These are phyloP conservation scores for Cynaeus angustus DNA, from an alignment of 2,888 invertebrate species.

Conservation along the genomic window DNA sequence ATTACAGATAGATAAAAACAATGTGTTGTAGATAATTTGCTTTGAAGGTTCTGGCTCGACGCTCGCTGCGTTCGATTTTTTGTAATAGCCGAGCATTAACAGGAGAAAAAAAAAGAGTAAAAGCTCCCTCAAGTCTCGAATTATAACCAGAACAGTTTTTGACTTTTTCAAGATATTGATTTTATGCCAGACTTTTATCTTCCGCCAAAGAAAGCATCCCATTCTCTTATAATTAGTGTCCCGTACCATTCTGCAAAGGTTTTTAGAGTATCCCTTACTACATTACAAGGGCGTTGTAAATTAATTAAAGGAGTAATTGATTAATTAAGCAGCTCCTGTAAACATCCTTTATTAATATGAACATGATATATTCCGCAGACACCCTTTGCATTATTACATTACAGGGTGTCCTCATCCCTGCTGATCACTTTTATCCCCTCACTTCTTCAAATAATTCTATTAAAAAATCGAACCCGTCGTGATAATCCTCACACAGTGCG, in stretches of 20 bases:
- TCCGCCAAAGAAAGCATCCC: not conserved
- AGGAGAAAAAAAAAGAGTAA: too few species aligned
- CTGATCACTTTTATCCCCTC: conserved; percentile 4
- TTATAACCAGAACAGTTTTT: too few species aligned
- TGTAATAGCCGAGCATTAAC: too few species aligned
- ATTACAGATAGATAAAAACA: too few species aligned
- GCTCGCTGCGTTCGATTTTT: too few species aligned
- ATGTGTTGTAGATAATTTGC: too few species aligned
- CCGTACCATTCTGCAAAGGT: conserved; percentile 18
- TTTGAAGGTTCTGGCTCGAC: too few species aligned
- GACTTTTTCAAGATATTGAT: not conserved
- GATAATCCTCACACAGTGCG: conserved; percentile 7
- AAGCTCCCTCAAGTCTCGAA: too few species aligned
- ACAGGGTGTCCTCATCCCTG: conserved; percentile 11
- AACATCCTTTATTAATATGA: conserved; percentile 59
- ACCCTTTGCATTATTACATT: conserved; percentile 24
- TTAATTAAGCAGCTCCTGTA: conserved; percentile 62
- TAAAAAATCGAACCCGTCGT: conserved; percentile 23
- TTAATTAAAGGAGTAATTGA: conserved; percentile 63
- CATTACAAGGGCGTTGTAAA: conserved; percentile 55
- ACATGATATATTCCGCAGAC: conserved; percentile 46
- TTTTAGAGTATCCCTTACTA: conserved; percentile 26
- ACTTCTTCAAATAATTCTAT: not conserved
- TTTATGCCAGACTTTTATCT: not conserved
- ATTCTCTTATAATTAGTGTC: conserved; percentile 15